Evolutionary conservation across 2,113 vertebrate genomes (phyloP).

Genomic region (Butorides virescens): DNA sequence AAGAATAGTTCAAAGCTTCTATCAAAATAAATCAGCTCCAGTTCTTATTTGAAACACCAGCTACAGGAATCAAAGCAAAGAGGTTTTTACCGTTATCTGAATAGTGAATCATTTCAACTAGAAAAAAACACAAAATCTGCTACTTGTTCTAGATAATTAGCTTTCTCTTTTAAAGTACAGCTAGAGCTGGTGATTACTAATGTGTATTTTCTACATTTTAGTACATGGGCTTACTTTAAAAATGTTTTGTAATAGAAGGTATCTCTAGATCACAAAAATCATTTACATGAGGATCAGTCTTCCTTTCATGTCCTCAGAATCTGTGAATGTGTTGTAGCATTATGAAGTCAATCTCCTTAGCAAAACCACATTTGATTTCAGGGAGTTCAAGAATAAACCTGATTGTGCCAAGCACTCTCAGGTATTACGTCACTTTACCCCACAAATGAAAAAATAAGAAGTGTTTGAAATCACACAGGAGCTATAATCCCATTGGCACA

Average conservation of each 20-base stretch:
- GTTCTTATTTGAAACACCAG: neutral
- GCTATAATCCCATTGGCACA: neutral
- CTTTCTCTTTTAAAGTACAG: neutral
- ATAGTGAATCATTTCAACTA: neutral
- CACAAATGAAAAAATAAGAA: neutral
- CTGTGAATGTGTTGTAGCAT: neutral
- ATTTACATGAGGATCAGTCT: neutral
- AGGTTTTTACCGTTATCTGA: neutral
- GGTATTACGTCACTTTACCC: rapidly evolving
- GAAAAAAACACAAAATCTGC: neutral
- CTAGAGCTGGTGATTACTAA: neutral
- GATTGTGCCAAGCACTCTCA: neutral
- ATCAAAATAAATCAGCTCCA: neutral
- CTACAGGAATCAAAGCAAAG: neutral
- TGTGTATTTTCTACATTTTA: neutral
- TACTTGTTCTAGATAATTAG: neutral
- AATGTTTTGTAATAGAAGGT: neutral
- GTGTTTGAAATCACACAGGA: neutral
- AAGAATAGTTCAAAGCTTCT: neutral
- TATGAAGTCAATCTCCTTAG: neutral
- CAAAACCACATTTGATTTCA: neutral
- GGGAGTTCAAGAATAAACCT: neutral
- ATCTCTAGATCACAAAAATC: neutral
- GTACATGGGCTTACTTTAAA: neutral
- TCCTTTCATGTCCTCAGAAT: neutral